Evolutionary conservation across 1,140 invertebrate species (phyloP).

Genomic region (Lysiphlebus fabarum): DNA sequence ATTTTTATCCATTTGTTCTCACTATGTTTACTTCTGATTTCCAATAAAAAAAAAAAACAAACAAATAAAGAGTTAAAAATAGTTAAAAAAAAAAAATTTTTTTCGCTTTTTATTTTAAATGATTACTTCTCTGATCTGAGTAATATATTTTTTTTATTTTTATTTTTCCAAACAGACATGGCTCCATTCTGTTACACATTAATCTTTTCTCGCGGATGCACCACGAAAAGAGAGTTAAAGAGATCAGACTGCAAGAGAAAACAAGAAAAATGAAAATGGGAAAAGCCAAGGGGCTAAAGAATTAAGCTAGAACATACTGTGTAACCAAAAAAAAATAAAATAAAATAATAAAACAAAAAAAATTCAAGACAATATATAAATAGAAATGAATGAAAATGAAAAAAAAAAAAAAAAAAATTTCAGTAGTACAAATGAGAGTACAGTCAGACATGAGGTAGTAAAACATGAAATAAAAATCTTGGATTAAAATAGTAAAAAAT

Average conservation of each 20-base stretch:
- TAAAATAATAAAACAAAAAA: slow-evolving; percentile 5
- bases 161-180: slow-evolving; percentile 13
- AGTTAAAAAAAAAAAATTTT: slow-evolving; percentile 11
- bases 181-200: slow-evolving; percentile 23
- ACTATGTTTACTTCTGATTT: slow-evolving; percentile 3
- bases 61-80: slow-evolving; percentile 6
- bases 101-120: slow-evolving; percentile 22
- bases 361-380: not conserved
- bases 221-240: not conserved
- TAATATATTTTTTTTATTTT: slow-evolving; percentile 18
- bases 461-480: not conserved
- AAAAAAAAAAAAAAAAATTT: not conserved
- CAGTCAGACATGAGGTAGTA: too few species aligned
- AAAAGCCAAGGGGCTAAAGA: slow-evolving; percentile 3
- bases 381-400: slow-evolving; percentile 4
- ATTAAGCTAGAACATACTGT: slow-evolving; percentile 1
- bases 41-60: slow-evolving; percentile 4
- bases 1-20: slow-evolving; percentile 15
- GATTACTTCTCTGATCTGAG: slow-evolving; percentile 22
- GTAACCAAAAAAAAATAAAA: slow-evolving; percentile 5
- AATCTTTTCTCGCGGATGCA: slow-evolving; percentile 23
- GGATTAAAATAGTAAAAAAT: not conserved
- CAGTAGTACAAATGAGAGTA: too few species aligned
- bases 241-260: not conserved
- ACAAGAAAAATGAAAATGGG: not conserved